phyloP scores from a whole-genome alignment of 1,140 invertebrate species.

The Argopecten irradians region DNA sequence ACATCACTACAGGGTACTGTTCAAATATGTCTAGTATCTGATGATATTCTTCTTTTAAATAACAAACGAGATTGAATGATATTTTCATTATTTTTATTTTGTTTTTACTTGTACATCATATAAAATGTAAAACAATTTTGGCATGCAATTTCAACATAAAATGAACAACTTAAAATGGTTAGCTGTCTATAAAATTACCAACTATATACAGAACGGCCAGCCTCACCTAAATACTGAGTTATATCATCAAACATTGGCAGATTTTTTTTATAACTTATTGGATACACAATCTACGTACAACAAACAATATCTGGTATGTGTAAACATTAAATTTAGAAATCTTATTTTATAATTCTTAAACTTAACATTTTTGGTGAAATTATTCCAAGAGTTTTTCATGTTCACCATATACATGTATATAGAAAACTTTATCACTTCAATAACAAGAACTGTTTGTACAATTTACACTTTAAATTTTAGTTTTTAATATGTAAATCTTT shows the following conservation, averaged over 20 bases:
- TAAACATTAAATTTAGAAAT: neutral
- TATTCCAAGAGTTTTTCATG: neutral
- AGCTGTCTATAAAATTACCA: slow-evolving; percentile 18
- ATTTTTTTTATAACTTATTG: neutral
- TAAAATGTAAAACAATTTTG: slow-evolving; percentile 12
- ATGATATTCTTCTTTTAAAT: neutral
- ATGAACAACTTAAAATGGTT: slow-evolving; percentile 18
- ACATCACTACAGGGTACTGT: no score
- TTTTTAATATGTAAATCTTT: neutral
- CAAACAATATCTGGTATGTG: neutral
- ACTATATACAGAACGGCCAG: neutral
- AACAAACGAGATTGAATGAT: neutral
- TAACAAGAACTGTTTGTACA: neutral
- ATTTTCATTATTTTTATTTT: slow-evolving; percentile 19
- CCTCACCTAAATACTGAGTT: neutral
- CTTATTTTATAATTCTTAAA: neutral
- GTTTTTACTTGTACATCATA: slow-evolving; percentile 23
- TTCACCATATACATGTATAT: neutral
- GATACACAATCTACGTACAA: neutral
- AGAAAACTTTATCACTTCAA: neutral
- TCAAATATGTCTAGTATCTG: no score
- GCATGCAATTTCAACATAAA: neutral
- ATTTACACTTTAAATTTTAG: neutral
- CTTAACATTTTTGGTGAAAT: slow-evolving; percentile 2
- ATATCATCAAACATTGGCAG: neutral